Conservation (phyloP, 2,797 vertebrate genomes). For the Phalanger gymnotis region DNA sequence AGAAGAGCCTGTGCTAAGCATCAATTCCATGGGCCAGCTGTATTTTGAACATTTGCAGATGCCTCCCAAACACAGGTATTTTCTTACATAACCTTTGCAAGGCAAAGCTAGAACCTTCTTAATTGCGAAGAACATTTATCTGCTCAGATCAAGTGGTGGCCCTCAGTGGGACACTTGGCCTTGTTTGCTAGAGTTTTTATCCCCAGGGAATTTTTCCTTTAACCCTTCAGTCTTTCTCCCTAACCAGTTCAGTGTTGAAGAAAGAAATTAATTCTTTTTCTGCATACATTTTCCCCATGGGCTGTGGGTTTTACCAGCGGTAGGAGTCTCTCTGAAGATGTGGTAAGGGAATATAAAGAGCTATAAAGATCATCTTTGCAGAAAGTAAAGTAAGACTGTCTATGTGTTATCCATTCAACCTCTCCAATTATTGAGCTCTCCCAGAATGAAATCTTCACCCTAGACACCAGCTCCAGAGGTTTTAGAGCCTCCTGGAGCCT, state of each 20-base stretch:
- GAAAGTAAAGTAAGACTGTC: background rate
- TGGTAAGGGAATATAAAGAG: background rate
- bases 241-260: slow-evolving; percentile 25
- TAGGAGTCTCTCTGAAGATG: background rate
- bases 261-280: slow-evolving; percentile 47
- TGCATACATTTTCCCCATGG: background rate
- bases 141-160: slow-evolving; percentile 21
- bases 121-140: slow-evolving; percentile 23
- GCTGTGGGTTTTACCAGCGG: background rate
- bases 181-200: slow-evolving; percentile 35
- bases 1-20: slow-evolving; percentile 86
- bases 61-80: slow-evolving; percentile 83
- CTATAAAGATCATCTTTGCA: background rate
- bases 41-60: slow-evolving; percentile 90
- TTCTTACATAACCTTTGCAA: slow-evolving; percentile 42
- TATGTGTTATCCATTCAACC: background rate
- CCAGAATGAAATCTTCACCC: background rate
- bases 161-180: background rate
- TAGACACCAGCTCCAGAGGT: background rate
- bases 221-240: background rate
- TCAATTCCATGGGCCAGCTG: slow-evolving; percentile 90
- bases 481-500: background rate
- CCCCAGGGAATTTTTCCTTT: slow-evolving; percentile 49
- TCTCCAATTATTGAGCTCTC: background rate
- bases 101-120: slow-evolving; percentile 37